A percentile compares a stretch with the other conserved stretches of the same genome.
These are phyloP conservation scores for Odobenus rosmarus DNA, from an alignment of 2,113 vertebrate genomes.

Conservation along the genomic window DNA sequence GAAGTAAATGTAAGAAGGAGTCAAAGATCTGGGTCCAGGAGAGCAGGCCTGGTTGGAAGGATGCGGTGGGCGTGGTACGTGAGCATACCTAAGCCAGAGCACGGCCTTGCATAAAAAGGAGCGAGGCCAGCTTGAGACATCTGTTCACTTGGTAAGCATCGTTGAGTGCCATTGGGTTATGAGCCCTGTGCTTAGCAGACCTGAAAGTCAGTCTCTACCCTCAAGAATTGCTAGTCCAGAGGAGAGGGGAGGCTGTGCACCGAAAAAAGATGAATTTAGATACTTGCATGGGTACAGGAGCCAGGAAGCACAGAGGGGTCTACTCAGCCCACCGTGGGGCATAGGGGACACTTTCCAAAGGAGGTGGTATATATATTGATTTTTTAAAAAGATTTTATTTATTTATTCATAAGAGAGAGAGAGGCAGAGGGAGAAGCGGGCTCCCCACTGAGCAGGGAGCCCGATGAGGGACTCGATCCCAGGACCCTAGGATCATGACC, in stretches of 20 bases:
- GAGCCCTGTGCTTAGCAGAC: not conserved
- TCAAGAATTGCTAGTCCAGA: not conserved
- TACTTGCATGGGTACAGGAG: too few relatives aligned
- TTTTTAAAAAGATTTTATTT: not conserved
- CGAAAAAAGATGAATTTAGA: not conserved
- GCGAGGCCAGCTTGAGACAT: not conserved
- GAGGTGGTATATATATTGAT: accelerated
- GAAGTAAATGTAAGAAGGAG: not conserved
- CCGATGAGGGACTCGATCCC: too few relatives aligned
- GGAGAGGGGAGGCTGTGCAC: not conserved
- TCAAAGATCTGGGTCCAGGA: not conserved
- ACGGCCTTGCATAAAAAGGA: not conserved
- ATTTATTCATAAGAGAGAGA: too few relatives aligned
- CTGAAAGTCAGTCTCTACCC: too few relatives aligned
- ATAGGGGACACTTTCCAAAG: not conserved
- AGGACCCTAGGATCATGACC: too few relatives aligned
- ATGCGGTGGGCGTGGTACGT: accelerated
- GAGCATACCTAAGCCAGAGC: not conserved
- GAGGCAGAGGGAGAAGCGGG: too few relatives aligned
- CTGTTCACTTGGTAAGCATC: not conserved
- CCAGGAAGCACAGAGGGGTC: not conserved
- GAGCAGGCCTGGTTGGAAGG: not conserved
- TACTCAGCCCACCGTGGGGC: not conserved
- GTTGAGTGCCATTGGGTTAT: not conserved
- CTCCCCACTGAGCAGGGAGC: too few relatives aligned